Conservation (phyloP, 2,113 vertebrate genomes). For the Bufo bufo region DNA sequence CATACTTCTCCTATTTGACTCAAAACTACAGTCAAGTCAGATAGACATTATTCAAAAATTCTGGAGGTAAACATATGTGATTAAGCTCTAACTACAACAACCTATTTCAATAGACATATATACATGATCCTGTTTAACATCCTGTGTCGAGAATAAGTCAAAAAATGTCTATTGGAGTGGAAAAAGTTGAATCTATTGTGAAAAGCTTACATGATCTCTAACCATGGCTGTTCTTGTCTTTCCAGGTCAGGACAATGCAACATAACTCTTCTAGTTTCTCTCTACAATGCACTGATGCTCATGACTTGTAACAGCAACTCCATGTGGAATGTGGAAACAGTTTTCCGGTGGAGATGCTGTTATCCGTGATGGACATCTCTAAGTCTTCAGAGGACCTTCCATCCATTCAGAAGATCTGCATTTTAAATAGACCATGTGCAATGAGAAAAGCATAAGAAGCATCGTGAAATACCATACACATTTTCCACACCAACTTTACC, state of each 20-base stretch:
- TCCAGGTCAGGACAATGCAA: conserved; percentile 12
- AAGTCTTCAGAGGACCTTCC: not conserved
- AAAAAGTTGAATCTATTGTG: not conserved
- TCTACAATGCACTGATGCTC: not conserved
- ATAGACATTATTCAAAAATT: not conserved
- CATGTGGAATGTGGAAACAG: conserved; percentile 68
- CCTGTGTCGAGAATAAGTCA: not conserved
- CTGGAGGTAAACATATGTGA: not conserved
- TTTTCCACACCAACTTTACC: not conserved
- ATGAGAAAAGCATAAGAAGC: not conserved
- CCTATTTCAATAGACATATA: not conserved
- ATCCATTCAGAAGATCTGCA: not conserved
- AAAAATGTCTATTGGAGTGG: too few species aligned
- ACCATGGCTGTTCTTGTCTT: not conserved
- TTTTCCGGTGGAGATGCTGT: conserved; percentile 74
- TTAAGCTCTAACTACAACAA: not conserved
- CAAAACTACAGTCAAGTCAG: not conserved
- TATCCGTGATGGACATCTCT: conserved; percentile 64
- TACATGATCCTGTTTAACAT: too few species aligned
- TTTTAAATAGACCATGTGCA: not conserved
- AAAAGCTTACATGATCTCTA: not conserved
- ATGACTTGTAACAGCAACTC: conserved; percentile 75
- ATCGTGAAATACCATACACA: not conserved
- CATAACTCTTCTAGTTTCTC: not conserved
- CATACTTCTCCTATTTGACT: not conserved